These are phyloP conservation scores for Rhopalosiphum padi DNA, from an alignment of 1,140 invertebrate species.

Conservation along the genomic window DNA sequence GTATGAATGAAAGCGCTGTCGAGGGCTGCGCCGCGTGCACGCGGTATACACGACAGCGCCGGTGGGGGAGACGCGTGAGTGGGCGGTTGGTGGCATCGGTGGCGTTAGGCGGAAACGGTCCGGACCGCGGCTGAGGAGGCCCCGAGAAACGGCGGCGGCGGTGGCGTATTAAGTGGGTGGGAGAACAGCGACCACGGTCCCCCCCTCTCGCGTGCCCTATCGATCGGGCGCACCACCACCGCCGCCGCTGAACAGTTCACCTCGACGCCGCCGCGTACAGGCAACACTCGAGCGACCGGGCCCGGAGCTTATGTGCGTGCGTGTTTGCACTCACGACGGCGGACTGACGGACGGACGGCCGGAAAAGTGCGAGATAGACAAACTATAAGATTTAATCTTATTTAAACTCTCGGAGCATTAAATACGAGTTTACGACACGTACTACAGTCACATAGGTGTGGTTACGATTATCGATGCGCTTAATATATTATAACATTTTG, in stretches of 20 bases:
- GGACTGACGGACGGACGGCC: background rate
- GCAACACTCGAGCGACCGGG: constrained; percentile 18
- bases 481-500: background rate
- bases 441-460: background rate
- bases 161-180: background rate
- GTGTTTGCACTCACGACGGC: background rate
- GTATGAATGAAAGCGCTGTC: constrained; percentile 22
- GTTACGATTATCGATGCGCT: background rate
- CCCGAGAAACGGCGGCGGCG: background rate
- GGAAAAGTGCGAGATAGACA: background rate
- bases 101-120: background rate
- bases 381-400: background rate
- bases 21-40: background rate
- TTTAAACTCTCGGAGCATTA: background rate
- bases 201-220: constrained; percentile 35
- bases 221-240: background rate
- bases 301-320: background rate
- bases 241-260: background rate
- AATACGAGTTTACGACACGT: background rate
- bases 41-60: background rate
- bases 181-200: background rate
- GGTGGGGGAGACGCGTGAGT: background rate
- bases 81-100: background rate
- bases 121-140: constrained; percentile 10
- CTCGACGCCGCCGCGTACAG: background rate